Percentiles rank a stretch among this genome's conserved stretches.
Evolutionary conservation across 2,797 vertebrate genomes (phyloP).

Genomic region (Macrochelys suwanniensis): DNA sequence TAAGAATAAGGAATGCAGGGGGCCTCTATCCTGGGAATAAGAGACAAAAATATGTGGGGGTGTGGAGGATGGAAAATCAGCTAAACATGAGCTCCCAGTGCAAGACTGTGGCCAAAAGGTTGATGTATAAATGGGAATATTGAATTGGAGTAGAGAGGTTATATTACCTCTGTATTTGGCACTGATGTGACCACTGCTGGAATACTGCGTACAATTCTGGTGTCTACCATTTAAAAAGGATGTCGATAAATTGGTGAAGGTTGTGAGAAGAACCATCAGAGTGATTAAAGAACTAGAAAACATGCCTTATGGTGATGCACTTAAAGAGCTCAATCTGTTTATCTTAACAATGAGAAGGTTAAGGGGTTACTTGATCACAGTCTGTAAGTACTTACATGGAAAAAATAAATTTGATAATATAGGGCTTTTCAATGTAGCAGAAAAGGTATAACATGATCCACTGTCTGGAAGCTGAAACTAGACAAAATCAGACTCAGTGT

Average conservation of each 20-base stretch:
- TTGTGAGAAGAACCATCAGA: accelerated
- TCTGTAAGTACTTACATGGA: not conserved
- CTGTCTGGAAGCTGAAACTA: not conserved
- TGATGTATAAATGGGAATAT: not conserved
- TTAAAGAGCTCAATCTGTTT: accelerated
- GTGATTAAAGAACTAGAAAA: accelerated
- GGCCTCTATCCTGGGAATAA: conserved; percentile 51
- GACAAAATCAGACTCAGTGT: not conserved
- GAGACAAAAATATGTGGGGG: not conserved
- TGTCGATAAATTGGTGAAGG: not conserved
- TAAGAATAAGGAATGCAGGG: not conserved
- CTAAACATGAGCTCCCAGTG: accelerated
- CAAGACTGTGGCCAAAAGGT: conserved; percentile 26
- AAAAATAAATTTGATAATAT: conserved; percentile 24
- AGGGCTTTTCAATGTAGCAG: not conserved
- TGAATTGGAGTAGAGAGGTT: not conserved
- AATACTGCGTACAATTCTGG: not conserved
- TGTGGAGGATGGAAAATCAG: not conserved
- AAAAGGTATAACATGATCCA: not conserved
- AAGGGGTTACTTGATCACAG: conserved; percentile 38
- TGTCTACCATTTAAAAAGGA: not conserved
- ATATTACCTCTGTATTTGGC: not conserved
- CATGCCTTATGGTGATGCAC: not conserved
- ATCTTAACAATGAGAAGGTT: not conserved
- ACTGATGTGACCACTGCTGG: not conserved